Base-by-base conservation (phyloP, 2,888 invertebrate species). In the Venustoraphidia nigricollis region DNA sequence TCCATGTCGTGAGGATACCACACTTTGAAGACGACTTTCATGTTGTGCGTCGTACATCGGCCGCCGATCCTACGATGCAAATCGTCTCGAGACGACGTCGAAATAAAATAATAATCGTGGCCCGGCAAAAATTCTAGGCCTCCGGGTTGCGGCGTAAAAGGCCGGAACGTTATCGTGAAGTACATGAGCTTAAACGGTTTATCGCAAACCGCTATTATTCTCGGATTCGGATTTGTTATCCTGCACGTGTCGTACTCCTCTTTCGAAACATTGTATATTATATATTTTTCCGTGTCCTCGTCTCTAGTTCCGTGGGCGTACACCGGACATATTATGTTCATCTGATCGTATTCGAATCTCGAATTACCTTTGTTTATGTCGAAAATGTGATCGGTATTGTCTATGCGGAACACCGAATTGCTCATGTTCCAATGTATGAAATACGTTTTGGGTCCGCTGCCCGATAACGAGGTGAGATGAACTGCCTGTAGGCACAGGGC, bases 321-420 rank as follows among this genome's bases (percentile, higher is more conserved):
- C 50, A 88, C 87, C 45, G 93, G 93, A 73, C 93, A 94, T 65
- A 93, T 90, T 66, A 94, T 86, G 65, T 93, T 92, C 61, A 93
- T 92, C 73, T 93, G 93, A 68, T 94, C 93, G 67, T 90, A 93
- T 66, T 93, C 92, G 66, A 90, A 92, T 62, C 87, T 86, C 57
- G 83, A 77, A 67, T 93, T 93, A 57, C 90, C 89, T 70, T 89
- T 86, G 72, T 93, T 93, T 60, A 94, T 85, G 69, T 94, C 93
- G 67, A 93, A 92, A 68, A 94, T 91, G 69, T 94, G 92, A 70
- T 94, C 93, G 44, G 93, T 93, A 70, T 94, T 94, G 77, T 94
- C 93, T 78, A 93, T 93, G 70, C 93, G 83, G 73, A 94, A 94
- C 49, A 67, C 67, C 45, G 66, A 66, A 55, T 67, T 68, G 52